Conservation (phyloP, 2,888 invertebrate genomes). For the Agonum fuliginosum region DNA sequence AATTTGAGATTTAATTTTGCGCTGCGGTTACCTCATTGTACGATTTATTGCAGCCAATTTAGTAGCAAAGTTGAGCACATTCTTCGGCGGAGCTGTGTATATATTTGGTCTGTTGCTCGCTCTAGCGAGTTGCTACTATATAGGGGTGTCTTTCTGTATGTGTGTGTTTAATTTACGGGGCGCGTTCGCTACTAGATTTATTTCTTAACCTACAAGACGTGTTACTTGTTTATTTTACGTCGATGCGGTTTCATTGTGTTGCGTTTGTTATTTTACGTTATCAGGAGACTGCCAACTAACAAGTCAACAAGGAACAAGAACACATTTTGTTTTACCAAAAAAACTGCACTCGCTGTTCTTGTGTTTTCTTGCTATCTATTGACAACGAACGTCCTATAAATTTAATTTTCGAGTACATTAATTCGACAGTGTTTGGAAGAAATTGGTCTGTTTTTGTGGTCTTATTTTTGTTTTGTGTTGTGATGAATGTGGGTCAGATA, state of each 20-base stretch:
- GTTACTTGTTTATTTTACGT: slow-evolving; percentile 54
- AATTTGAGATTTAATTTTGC: slow-evolving; percentile 50
- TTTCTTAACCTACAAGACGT: slow-evolving; percentile 54
- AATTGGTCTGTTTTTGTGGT: not conserved
- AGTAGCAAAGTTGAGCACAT: slow-evolving; percentile 48
- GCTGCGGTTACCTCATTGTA: slow-evolving; percentile 30
- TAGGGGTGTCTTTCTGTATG: slow-evolving; percentile 12
- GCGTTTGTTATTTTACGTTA: slow-evolving; percentile 28
- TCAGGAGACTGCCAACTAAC: not conserved
- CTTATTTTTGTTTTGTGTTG: not conserved
- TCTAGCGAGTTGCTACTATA: not conserved
- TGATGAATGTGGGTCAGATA: not conserved
- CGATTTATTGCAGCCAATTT: slow-evolving; percentile 55
- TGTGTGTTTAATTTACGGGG: slow-evolving; percentile 52
- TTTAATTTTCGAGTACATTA: not conserved
- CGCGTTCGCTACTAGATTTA: slow-evolving; percentile 50
- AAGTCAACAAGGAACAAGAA: slow-evolving; percentile 6
- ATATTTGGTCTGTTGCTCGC: slow-evolving; percentile 28
- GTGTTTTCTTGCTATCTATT: no score
- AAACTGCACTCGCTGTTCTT: not conserved
- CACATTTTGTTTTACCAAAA: slow-evolving; percentile 1
- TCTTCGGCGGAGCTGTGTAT: slow-evolving; percentile 44
- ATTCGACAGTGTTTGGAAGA: not conserved
- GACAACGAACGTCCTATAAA: no score
- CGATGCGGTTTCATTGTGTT: slow-evolving; percentile 44